These are phyloP conservation scores for Cladopsammia gracilis DNA, from an alignment of 64 coral and sea anemone species.

Conservation along the genomic window DNA sequence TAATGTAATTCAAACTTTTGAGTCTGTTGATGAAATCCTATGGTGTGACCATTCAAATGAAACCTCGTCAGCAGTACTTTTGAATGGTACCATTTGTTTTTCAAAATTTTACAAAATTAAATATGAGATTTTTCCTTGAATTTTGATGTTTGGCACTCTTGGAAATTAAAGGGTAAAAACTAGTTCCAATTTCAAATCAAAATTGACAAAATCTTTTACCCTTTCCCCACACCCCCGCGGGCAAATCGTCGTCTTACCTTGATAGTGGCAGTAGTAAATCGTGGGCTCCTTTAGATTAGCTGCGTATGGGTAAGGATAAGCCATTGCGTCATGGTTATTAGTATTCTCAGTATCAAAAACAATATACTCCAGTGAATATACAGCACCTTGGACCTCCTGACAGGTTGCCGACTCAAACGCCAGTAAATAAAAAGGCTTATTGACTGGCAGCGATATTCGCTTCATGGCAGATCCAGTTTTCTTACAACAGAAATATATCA, in stretches of 20 bases:
- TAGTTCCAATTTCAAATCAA: no score
- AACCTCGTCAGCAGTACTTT: no score
- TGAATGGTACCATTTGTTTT: no score
- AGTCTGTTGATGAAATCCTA: no score
- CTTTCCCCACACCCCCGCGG: no score
- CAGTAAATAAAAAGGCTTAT: conserved; percentile 57
- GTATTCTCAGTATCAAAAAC: conserved; percentile 58
- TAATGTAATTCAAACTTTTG: no score
- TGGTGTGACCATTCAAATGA: no score
- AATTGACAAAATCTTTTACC: no score
- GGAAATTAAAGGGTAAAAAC: no score
- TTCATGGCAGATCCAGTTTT: conserved; percentile 34
- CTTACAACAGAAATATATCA: conserved; percentile 68
- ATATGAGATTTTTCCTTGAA: no score
- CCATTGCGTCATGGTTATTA: conserved; percentile 30
- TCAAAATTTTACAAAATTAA: no score
- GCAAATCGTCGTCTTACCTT: conserved; percentile 12
- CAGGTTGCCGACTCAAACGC: conserved; percentile 30
- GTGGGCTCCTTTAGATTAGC: conserved; percentile 19
- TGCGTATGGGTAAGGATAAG: conserved; percentile 30
- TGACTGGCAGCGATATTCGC: conserved; percentile 42
- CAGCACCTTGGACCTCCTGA: conserved; percentile 58
- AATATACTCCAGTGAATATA: conserved; percentile 32
- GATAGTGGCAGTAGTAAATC: conserved; percentile 73
- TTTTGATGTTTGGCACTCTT: no score